phyloP scores from a whole-genome alignment of 2,888 invertebrate species.

The Ophraella communa region DNA sequence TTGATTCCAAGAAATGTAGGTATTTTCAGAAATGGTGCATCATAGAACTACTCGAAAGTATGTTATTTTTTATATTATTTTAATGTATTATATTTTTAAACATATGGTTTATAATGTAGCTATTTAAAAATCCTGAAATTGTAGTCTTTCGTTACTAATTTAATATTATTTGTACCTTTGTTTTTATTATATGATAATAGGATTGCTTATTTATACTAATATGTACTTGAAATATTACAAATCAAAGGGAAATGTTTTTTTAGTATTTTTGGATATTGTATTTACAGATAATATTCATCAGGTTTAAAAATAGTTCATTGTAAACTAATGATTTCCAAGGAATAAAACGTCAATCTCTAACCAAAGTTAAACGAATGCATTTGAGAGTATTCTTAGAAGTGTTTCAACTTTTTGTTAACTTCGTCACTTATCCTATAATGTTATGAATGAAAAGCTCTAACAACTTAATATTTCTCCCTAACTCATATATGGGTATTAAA shows the following conservation, averaged over 20 bases:
- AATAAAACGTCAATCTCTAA: conserved; percentile 1
- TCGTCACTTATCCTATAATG: not conserved
- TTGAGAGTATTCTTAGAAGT: not conserved
- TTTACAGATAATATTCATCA: not conserved
- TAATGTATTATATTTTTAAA: conserved; percentile 28
- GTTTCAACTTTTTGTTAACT: not conserved
- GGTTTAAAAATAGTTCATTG: not conserved
- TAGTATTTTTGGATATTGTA: not conserved
- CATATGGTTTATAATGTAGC: not conserved
- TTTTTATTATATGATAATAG: not conserved
- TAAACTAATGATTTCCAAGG: not conserved
- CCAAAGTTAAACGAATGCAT: conserved; percentile 3
- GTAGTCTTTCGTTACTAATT: not conserved
- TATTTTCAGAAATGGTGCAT: conserved; percentile 55
- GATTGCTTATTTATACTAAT: not conserved
- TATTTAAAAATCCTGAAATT: not conserved
- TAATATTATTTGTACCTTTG: not conserved
- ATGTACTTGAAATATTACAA: not conserved
- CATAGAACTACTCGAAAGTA: conserved; percentile 50
- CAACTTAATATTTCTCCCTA: not conserved
- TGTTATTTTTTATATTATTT: conserved; percentile 47
- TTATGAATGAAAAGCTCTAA: not conserved
- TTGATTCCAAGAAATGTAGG: conserved; percentile 55
- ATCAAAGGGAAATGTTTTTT: not conserved
- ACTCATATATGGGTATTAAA: not conserved